Evolutionary conservation across 30 jellyfish, hydroid and myxozoan species (phyloP), one percentile per base, ranked within the genome.

Genomic region (Cassiopea andromeda): DNA sequence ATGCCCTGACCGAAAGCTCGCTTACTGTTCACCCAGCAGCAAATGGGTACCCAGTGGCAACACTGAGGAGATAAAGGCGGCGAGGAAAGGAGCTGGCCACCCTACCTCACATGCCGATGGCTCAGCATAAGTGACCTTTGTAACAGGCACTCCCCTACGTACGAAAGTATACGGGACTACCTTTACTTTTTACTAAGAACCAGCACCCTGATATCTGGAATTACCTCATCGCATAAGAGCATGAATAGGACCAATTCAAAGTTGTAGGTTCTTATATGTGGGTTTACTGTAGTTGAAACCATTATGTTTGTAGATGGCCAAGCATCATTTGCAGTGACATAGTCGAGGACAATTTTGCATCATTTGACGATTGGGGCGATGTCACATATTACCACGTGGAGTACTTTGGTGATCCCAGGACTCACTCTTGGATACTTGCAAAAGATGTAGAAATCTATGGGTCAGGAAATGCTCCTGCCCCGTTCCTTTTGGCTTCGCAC

Each of bases 381-480:
- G 67, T 88, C 59, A 81, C 80, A 46, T 86, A 88, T 59, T 88
- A 88, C 49, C 95, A 88, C 70, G 95, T 88, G 54, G 95, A 88
- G 82, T 88, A 88, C 50, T 80, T 88, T 78, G 95, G 95, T 10
- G 87, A 71, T n/a, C 95, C 95, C 17, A 69, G 95, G 44, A 76
- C 95, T 59, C 95, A 88, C 46, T 88, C 95, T 79, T 88, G 95
- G 95, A 73, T 78, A 7, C 87, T 48, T 60, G 95, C 95, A 12
- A 88, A 49, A 81, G 76, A 88, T 66, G 91, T 88, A 19, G 95
- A 78, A 69, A 72, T 80, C 44, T 88, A 88, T 72, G 95, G 90
- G 43, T 78, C 90, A 10, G 95, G 90, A 14, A 88, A 76, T 46
- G 90, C 95, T 14, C 95, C 95, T 0, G 50, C 85, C 54, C 96